These are phyloP conservation scores for Lepidonotus clava DNA, from an alignment of 2,888 invertebrate genomes.

Conservation along the genomic window DNA sequence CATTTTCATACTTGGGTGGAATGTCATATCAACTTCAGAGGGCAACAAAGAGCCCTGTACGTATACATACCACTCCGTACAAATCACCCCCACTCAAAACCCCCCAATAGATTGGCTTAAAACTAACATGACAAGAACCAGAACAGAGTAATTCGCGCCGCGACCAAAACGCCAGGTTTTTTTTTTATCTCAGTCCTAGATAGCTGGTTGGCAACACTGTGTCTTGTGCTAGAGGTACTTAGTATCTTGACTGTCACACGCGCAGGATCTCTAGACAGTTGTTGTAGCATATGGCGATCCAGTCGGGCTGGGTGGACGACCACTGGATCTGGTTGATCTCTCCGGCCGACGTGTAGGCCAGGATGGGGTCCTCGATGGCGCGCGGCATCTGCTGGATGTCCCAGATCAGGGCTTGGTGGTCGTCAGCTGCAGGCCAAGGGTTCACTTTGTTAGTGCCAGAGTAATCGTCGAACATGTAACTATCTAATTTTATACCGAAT, in stretches of 20 bases:
- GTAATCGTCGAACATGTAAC: too few species aligned
- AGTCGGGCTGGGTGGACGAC: slow-evolving; percentile 99
- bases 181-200: not conserved
- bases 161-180: not conserved
- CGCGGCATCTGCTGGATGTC: slow-evolving; percentile 99
- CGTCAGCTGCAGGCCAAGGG: slow-evolving; percentile 92
- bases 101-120: not conserved
- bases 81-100: not conserved
- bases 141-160: not conserved
- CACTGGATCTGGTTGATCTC: slow-evolving; percentile 99
- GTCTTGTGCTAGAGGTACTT: slow-evolving; percentile 34
- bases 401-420: slow-evolving; percentile 99
- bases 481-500: too few species aligned
- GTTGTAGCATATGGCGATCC: slow-evolving; percentile 99
- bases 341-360: slow-evolving; percentile 97
- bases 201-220: slow-evolving; percentile 35
- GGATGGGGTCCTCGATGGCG: slow-evolving; percentile 99
- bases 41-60: not conserved
- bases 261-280: slow-evolving; percentile 97
- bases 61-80: not conserved
- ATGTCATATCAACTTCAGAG: not conserved
- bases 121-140: not conserved
- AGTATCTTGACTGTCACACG: slow-evolving; percentile 83
- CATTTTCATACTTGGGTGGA: not conserved
- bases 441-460: too few species aligned